Evolutionary conservation across 2,888 invertebrate genomes (phyloP), one percentile per base, ranked within the genome.

Genomic region (Bombyx huttoni): DNA sequence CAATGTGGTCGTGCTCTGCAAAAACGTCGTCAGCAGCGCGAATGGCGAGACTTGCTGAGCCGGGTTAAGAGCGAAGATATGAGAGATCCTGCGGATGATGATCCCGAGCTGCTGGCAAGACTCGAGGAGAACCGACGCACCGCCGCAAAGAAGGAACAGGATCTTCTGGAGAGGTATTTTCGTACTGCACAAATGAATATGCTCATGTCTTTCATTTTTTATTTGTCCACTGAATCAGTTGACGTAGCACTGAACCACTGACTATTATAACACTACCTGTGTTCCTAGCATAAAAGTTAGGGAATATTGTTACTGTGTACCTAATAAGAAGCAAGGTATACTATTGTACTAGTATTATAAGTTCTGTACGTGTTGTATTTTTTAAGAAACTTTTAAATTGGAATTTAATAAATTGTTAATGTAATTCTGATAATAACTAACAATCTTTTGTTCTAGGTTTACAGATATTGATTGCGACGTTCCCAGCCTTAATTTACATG

Each of bases 11-110:
- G 67, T 0, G 77, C 78, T 2, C 57, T 83, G 2, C 82, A 82
- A 52, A 68, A 68, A 54, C 69, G 65, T 0, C 76, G 86, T 0
- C 77, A 82, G 58, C 63, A 62, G 13, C 71, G 80, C 7, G 84
- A 84, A 52, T 86, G 77, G 82, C 81, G 58, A 52, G 81, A 69
- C 72, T 78, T 81, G 66, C 67, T 71, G 67, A 69, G 54, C 62
- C 79, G 54, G 60, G 78, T 67, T 54, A 69, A 62, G 61, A 62
- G 57, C 12, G 59, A 70, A 3, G 55, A 60, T 0, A 51, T 58
- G 0, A 52, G 52, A 0, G 93, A 93, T 70, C 93, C 93, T 0
- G 92, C 92, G 0, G 74, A 87, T 8, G 63, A 70, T 0, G 91
- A 92, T 64, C 71, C 82, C 0, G 64, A 68, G 8, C 73, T 93